Evolutionary conservation across 1,140 invertebrate genomes (phyloP).

Genomic region (Brachystomella parvula): DNA sequence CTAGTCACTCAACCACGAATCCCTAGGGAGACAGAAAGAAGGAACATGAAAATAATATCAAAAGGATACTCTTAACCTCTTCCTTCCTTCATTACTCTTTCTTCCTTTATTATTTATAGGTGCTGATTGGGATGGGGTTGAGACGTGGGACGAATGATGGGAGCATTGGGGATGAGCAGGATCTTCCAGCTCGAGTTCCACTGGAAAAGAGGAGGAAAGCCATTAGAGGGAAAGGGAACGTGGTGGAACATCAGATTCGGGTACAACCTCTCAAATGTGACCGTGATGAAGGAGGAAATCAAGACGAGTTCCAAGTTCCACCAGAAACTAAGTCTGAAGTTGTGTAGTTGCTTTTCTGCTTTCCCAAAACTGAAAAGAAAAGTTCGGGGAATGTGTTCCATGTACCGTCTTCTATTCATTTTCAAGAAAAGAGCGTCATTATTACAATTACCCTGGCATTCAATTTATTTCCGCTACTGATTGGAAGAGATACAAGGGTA

Average conservation of each 20-base stretch:
- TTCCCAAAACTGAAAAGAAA: too few species aligned
- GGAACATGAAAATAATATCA: too few species aligned
- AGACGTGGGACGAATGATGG: conserved; percentile 29
- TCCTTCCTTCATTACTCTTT: neutral
- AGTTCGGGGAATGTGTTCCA: too few species aligned
- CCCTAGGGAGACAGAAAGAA: too few species aligned
- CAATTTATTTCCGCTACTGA: too few species aligned
- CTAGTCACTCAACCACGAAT: too few species aligned
- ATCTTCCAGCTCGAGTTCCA: conserved; percentile 14
- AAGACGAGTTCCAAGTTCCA: neutral
- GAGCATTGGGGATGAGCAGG: conserved; percentile 37
- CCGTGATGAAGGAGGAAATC: neutral
- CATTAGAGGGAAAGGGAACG: neutral
- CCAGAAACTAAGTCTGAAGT: conserved; percentile 13
- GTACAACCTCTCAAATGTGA: neutral
- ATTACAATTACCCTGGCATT: too few species aligned
- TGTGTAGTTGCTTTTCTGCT: too few species aligned
- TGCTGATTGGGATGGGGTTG: conserved; percentile 33
- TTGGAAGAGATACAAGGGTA: too few species aligned
- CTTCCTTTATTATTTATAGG: conserved; percentile 14
- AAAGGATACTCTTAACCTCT: neutral
- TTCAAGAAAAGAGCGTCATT: too few species aligned
- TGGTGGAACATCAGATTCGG: neutral
- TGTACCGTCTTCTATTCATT: too few species aligned
- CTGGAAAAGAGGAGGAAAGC: neutral